Percentiles rank a stretch among this genome's conserved stretches.
phyloP scores from a whole-genome alignment of 2,888 invertebrate genomes.

The Habroteleia sp. region DNA sequence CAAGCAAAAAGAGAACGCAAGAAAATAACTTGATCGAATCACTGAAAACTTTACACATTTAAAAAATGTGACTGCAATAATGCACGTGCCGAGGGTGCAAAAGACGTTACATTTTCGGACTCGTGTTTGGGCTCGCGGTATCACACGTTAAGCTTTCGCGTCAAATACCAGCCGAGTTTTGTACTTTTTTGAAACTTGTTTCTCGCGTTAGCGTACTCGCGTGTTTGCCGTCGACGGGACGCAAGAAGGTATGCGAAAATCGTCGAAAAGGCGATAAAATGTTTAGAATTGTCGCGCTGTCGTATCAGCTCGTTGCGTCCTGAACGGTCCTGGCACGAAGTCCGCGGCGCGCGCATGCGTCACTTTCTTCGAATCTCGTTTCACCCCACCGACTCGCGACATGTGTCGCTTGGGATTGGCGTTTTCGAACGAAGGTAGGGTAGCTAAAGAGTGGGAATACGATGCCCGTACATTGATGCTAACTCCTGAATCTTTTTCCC shows the following conservation, averaged over 20 bases:
- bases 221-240: constrained; percentile 8
- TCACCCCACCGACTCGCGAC: constrained; percentile 20
- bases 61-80: background rate
- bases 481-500: constrained; percentile 48
- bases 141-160: constrained; percentile 12
- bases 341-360: constrained; percentile 45
- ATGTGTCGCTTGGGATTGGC: constrained; percentile 23
- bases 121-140: constrained; percentile 1
- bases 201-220: constrained; percentile 17
- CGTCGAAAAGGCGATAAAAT: constrained; percentile 25
- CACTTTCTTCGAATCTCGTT: constrained; percentile 51
- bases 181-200: background rate
- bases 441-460: constrained; percentile 30
- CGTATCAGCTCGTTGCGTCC: constrained; percentile 20
- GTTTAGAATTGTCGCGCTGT: constrained; percentile 11
- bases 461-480: constrained; percentile 35
- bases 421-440: constrained; percentile 7
- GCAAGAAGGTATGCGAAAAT: constrained; percentile 1
- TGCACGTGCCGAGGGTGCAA: background rate
- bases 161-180: background rate
- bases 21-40: background rate
- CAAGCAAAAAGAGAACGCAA: background rate
- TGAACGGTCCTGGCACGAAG: constrained; percentile 28
- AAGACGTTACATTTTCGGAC: constrained; percentile 2
- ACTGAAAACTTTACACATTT: constrained; percentile 10